Base-by-base conservation (phyloP, 2,113 vertebrate species). In the Coregonus clupeaformis region DNA sequence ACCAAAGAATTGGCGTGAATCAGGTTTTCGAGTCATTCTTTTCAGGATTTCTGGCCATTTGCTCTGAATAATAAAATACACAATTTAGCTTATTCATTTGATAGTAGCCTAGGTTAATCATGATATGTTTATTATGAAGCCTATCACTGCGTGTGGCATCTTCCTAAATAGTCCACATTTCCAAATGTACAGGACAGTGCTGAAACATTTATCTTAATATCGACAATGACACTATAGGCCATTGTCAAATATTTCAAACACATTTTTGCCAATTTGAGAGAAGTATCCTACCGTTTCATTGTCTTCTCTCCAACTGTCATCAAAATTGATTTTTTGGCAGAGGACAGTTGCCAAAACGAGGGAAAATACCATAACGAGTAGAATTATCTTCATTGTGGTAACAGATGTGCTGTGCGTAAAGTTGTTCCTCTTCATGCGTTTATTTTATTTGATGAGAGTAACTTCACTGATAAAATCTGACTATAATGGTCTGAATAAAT, bases 21-120 rank as follows among this genome's bases (percentile, higher is more conserved):
- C 91, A 68, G 94, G 94, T 92, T 94, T 94, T 76, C 94, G 88
- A 47, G 88, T 91, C 82, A 95, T 94, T 84, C 93, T 94, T 86
- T 92, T 91, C 70, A 97, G 87, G 13, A 96, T 76, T 7, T 91
- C 90, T 75, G 81, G 74, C 82, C 76, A 24, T 30, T 82, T 71
- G 1, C 45, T 36, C n/a, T 45, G 22, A 24, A 14, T 32, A 32
- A 25, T 52, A 62, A 30, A 49, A n/a, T 20, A 22, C 11, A 6
- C 47, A 72, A 18, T 52, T 52, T 52, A 18, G 13, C 49, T 52
- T 52, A 42, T 42, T 42, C 9, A 11, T 52, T 52, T 52, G 5
- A 52, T 52, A 16, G 49, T 16, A 52, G 16, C 49, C 36, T 12
- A 42, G 2, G 9, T 9, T 42, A 42, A 42, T 42, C 36, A 42